Evolutionary conservation across 2,113 vertebrate genomes (phyloP).

Genomic region (Coptodon bakossiorum): DNA sequence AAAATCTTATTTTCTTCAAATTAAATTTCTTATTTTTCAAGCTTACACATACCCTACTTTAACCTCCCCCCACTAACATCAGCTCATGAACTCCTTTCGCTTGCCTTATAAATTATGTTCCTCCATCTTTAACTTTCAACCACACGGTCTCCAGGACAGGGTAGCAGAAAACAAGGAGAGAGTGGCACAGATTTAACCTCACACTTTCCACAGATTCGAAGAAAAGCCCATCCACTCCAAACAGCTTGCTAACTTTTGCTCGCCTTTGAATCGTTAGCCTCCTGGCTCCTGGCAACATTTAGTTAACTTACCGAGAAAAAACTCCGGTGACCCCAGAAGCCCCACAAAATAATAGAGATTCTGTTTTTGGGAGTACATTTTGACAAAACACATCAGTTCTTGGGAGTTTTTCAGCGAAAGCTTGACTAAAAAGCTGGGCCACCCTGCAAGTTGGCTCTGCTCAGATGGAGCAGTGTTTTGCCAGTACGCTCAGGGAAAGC

Average conservation of each 20-base stretch:
- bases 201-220: not conserved
- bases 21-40: not conserved
- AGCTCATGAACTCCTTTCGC: not conserved
- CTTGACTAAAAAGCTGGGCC: not conserved
- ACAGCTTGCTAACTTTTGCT: not conserved
- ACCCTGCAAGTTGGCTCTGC: not conserved
- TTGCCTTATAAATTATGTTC: not conserved
- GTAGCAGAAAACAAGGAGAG: not conserved
- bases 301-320: not conserved
- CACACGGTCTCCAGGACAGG: not conserved
- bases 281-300: not conserved
- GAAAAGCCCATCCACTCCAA: not conserved
- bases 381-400: conserved; percentile 8
- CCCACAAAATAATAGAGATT: not conserved
- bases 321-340: not conserved
- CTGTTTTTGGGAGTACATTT: not conserved
- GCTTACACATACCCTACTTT: not conserved
- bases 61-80: not conserved
- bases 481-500: not conserved
- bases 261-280: not conserved
- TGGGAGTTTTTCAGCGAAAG: not conserved
- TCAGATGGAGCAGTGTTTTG: not conserved
- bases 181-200: conserved; percentile 11
- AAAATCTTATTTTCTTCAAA: not conserved
- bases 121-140: not conserved